phyloP scores from a whole-genome alignment of 2,113 vertebrate genomes.

The Microcebus ravelobensis region DNA sequence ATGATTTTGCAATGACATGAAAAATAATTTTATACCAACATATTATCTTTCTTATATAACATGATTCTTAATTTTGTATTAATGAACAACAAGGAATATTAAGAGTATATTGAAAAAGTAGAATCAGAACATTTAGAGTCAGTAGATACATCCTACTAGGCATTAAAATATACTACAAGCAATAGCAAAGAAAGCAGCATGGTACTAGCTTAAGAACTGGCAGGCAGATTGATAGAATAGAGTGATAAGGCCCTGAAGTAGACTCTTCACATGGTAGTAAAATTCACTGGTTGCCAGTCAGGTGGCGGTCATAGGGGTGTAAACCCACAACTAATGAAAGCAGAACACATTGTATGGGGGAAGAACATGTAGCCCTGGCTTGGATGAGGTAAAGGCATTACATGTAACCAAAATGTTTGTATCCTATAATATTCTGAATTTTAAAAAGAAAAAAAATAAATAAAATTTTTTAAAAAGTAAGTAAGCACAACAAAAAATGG shows the following conservation, averaged over 20 bases:
- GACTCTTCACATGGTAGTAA: neutral
- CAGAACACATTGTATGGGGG: no score
- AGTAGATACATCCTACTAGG: neutral
- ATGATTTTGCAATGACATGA: neutral
- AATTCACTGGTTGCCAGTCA: no score
- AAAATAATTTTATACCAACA: neutral
- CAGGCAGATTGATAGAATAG: neutral
- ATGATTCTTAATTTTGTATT: neutral
- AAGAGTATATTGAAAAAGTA: neutral
- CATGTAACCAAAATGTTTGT: no score
- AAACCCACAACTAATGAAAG: no score
- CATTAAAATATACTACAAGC: neutral
- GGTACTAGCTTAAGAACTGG: neutral
- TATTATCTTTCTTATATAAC: neutral
- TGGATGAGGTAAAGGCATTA: no score
- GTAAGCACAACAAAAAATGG: neutral
- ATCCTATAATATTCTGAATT: no score
- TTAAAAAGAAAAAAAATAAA: no score
- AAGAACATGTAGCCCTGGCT: no score
- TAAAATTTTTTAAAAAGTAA: neutral
- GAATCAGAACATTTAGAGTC: neutral
- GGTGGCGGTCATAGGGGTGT: fast-evolving
- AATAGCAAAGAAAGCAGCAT: neutral
- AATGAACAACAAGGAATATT: neutral
- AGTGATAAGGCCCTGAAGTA: neutral